phyloP scores from a whole-genome alignment of 2,888 invertebrate species.

The Brenthis daphne region DNA sequence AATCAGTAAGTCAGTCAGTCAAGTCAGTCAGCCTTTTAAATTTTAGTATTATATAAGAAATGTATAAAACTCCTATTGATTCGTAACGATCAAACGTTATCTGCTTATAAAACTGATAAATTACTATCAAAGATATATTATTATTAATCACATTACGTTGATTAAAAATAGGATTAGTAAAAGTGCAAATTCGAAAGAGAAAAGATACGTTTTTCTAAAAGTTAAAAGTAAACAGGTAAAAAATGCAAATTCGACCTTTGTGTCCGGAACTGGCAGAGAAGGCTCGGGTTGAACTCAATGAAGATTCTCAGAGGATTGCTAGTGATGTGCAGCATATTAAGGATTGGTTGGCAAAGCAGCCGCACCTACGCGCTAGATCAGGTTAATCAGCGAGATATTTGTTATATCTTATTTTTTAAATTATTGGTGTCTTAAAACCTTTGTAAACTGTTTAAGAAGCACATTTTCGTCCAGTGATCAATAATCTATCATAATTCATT shows the following conservation, averaged over 20 bases:
- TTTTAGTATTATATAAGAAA: no score
- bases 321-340: conserved; percentile 70
- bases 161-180: conserved; percentile 19
- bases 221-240: neutral
- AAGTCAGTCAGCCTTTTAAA: no score
- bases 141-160: conserved; percentile 21
- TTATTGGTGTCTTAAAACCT: neutral
- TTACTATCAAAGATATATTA: conserved; percentile 30
- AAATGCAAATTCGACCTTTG: conserved; percentile 49
- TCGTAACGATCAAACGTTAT: conserved; percentile 1
- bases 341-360: conserved; percentile 78
- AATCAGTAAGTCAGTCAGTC: no score
- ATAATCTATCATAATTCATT: no score
- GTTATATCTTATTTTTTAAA: neutral
- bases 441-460: neutral
- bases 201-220: neutral
- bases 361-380: conserved; percentile 70
- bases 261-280: conserved; percentile 49
- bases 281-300: conserved; percentile 73
- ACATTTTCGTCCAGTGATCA: no score
- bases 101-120: conserved; percentile 20
- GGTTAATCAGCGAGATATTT: conserved; percentile 38
- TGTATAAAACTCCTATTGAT: no score
- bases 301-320: conserved; percentile 66
- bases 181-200: neutral